Conservation (phyloP, 2,113 vertebrate genomes). For the Felis chaus region DNA sequence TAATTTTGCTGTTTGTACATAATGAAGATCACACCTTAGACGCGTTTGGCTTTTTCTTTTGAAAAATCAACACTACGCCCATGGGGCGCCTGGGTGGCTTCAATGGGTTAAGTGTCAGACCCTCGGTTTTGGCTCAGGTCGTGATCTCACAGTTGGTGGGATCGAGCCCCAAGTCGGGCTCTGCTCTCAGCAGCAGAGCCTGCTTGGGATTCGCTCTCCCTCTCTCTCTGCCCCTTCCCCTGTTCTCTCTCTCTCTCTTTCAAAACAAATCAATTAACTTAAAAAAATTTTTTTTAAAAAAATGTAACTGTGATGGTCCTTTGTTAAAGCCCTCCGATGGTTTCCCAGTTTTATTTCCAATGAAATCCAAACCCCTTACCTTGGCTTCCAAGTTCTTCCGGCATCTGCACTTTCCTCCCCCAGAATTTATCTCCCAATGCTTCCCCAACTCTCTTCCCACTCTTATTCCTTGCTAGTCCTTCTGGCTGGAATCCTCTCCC, state of each 20-base stretch:
- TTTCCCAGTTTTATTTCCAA: not conserved
- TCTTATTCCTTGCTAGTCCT: not conserved
- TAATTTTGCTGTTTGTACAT: slow-evolving; percentile 50
- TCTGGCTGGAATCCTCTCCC: not conserved
- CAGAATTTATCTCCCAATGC: not conserved
- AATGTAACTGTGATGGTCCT: not conserved
- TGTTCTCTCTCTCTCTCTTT: no score
- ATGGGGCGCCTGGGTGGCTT: no score
- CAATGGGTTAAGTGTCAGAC: no score
- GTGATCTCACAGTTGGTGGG: no score
- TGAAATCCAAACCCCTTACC: not conserved
- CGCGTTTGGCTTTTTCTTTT: not conserved
- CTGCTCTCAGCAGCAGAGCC: no score
- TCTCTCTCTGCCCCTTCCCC: no score
- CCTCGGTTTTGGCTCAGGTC: no score
- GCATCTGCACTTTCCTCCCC: no score
- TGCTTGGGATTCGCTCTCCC: no score
- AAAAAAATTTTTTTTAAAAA: not conserved
- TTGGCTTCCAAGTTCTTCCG: not conserved
- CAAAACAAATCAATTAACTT: no score
- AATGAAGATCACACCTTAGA: not conserved
- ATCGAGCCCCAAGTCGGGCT: no score
- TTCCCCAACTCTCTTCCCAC: not conserved
- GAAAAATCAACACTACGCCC: not conserved
- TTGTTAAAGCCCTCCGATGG: not conserved